phyloP scores from a whole-genome alignment of 2,888 invertebrate species.

The Lithophane ornitopus region DNA sequence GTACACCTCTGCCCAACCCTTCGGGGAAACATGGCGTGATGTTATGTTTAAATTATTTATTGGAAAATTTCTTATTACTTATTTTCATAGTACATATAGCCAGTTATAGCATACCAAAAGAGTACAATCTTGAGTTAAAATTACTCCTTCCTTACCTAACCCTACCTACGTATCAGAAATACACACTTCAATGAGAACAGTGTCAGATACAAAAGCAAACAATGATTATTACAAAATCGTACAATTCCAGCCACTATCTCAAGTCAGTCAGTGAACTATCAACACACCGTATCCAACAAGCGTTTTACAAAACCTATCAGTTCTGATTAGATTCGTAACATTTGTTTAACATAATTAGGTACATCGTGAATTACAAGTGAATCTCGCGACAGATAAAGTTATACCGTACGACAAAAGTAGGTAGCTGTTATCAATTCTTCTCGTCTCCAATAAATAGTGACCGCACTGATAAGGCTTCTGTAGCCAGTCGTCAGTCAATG shows the following conservation, averaged over 20 bases:
- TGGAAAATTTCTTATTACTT: no score
- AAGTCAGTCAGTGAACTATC: slow-evolving; percentile 50
- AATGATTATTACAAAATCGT: slow-evolving; percentile 11
- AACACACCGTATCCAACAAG: slow-evolving; percentile 24
- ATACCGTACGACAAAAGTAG: slow-evolving; percentile 42
- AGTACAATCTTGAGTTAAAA: not conserved
- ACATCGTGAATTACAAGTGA: slow-evolving; percentile 54
- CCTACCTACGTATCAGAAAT: not conserved
- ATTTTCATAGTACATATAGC: no score
- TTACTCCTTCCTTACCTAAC: no score
- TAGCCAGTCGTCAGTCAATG: slow-evolving; percentile 67
- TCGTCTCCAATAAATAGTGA: slow-evolving; percentile 75
- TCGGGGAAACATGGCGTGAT: no score
- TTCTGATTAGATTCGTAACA: slow-evolving; percentile 38
- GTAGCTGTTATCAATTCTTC: slow-evolving; percentile 70
- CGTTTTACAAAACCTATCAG: slow-evolving; percentile 43
- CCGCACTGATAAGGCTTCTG: slow-evolving; percentile 70
- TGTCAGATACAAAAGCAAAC: slow-evolving; percentile 11
- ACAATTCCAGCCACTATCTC: slow-evolving; percentile 32
- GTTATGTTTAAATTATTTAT: no score
- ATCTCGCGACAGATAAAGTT: slow-evolving; percentile 67
- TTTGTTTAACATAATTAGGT: slow-evolving; percentile 45
- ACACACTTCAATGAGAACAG: not conserved
- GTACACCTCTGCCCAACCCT: no score
- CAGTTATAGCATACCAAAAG: no score